Base-by-base conservation (phyloP, 2,888 invertebrate genomes). In the Drosophila incognita region DNA sequence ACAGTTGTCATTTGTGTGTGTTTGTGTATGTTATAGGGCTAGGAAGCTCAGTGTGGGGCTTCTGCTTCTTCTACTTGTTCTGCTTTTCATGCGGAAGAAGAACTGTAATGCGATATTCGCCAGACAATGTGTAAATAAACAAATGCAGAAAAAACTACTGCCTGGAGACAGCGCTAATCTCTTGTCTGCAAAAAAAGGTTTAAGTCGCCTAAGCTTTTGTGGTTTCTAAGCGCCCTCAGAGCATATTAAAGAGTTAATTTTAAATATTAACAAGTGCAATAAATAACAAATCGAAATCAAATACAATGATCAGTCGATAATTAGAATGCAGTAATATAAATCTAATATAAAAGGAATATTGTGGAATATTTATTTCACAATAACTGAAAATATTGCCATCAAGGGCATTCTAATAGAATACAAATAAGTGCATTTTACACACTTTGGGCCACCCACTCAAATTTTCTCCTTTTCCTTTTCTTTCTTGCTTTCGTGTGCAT, bases 31-130 rank as follows among this genome's bases (percentile, higher is more conserved):
- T 52, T 75, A 61, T 75, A 61, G 71, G 56, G 66, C 40, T 4
- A 59, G 62, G 66, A 42, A 74, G 66, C 64, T 56, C 53, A 57
- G 10, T 63, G 61, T 88, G 64, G 82, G 85, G 85, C 85, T 85
- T 85, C 85, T 40, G 21, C 11, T 21, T 21, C 40, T 40, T 40
- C 7, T 24, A 13, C 13, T 13, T 11, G n/a, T 42, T 7, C 38
- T 56, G 46, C 54, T 73, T 76, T 79, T 70, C 76, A 69, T 69
- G 71, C 77, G 77, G 72, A 81, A 83, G 69, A 74, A 81, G 72
- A 76, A 77, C 33, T 40, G 79, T 71, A 77, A 85, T 74, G 15
- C 67, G 62, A 85, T 85, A 73, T 60, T 24, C 21, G 27, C 15
- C 33, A 46, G 67, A 69, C 56, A 36, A 75, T 71, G 59, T 74